A percentile compares a stretch with the other conserved stretches of the same genome.
phyloP scores from a whole-genome alignment of 2,888 invertebrate genomes.

The Dryadula phaetusa region DNA sequence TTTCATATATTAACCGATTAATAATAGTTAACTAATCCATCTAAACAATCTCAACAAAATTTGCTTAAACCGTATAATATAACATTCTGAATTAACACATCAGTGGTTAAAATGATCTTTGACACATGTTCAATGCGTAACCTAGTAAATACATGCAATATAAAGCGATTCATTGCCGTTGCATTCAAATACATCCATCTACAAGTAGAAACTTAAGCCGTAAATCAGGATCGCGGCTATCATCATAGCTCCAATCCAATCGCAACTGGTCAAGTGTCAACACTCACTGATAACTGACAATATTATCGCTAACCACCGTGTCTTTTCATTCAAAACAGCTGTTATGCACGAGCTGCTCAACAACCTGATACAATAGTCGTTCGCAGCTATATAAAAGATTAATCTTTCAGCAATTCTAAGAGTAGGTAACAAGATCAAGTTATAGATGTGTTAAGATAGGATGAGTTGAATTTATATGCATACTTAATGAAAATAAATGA shows the following conservation, averaged over 20 bases:
- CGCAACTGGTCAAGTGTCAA: conserved; percentile 48
- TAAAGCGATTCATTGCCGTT: conserved; percentile 16
- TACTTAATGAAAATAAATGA: not conserved
- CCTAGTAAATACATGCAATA: conserved; percentile 15
- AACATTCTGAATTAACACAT: conserved; percentile 16
- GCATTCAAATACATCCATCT: conserved; percentile 21
- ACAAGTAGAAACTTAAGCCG: conserved; percentile 12
- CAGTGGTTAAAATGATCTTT: conserved; percentile 1
- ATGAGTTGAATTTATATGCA: too few species aligned
- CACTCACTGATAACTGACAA: conserved; percentile 55
- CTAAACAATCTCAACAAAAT: not conserved
- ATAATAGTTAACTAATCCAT: not conserved
- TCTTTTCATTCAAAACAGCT: conserved; percentile 49
- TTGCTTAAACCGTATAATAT: not conserved
- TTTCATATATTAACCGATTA: not conserved
- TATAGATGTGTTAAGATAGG: not conserved
- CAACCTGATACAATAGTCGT: conserved; percentile 27
- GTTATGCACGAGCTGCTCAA: conserved; percentile 34
- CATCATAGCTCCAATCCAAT: conserved; percentile 40
- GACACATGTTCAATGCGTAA: conserved; percentile 20
- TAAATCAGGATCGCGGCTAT: conserved; percentile 43
- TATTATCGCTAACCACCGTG: conserved; percentile 51
- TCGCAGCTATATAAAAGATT: conserved; percentile 28
- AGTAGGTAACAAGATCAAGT: not conserved
- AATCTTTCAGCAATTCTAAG: conserved; percentile 11